Conservation (phyloP, 2,797 vertebrate species). For the Synaphobranchus kaupii region DNA sequence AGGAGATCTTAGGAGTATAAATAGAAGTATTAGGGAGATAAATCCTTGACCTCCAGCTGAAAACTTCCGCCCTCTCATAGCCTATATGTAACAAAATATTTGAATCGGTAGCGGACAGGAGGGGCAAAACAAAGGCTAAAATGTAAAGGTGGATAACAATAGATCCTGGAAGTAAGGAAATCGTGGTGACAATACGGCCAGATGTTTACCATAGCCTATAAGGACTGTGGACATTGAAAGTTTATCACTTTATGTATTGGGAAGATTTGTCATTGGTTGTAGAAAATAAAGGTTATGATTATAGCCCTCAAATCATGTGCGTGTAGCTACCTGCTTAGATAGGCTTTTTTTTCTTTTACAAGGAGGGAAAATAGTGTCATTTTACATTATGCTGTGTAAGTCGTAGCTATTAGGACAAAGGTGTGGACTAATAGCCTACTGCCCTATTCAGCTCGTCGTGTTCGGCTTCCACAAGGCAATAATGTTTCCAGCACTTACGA, state of each 20-base stretch:
- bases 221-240: no score
- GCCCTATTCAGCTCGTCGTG: neutral
- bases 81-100: neutral
- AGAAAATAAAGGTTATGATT: no score
- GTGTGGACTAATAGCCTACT: neutral
- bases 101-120: neutral
- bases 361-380: neutral
- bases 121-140: neutral
- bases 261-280: no score
- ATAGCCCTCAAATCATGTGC: neutral
- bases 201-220: no score
- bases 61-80: slow-evolving; percentile 7
- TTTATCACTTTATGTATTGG: no score
- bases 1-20: slow-evolving; percentile 51
- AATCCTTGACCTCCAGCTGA: slow-evolving; percentile 48
- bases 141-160: neutral
- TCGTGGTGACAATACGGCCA: neutral
- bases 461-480: slow-evolving; percentile 20
- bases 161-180: neutral
- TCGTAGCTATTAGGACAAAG: neutral
- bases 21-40: slow-evolving; percentile 60
- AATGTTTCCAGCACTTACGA: slow-evolving; percentile 31
- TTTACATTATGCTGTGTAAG: neutral
- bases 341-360: neutral
- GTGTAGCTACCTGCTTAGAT: neutral